Evolutionary conservation across 2,797 vertebrate genomes (phyloP), one percentile per base, ranked within the genome.

Genomic region (Hoplostethus atlanticus): DNA sequence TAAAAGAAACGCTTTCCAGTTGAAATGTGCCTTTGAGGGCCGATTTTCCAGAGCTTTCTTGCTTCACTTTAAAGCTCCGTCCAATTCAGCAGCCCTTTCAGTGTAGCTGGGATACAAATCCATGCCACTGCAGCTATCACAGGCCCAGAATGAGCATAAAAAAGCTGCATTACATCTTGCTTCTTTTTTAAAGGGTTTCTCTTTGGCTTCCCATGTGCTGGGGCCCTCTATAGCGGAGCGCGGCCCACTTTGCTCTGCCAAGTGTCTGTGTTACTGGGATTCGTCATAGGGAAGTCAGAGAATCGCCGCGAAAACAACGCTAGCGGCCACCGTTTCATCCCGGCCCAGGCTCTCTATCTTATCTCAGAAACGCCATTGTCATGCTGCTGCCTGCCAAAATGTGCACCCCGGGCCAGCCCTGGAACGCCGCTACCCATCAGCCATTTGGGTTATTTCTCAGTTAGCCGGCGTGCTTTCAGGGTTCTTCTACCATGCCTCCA

Each of bases 1-100:
- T 94, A 93, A 94, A 94, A 93, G 91, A 90, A 95, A 93, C 70
- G 92, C 92, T 94, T 94, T 95, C 91, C 92, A 94, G 92, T 93
- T 92, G 90, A 95, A 94, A 94, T 94, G 91, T 94, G 94, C 93
- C 94, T 94, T 94, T 94, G 92, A 95, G 93, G 91, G 62, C 87
- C 85, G 91, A 95, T 96, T 96, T 95, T 95, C 93, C 94, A 94
- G 92, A 90, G 94, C 93, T 95, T 95, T 94, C 89, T 92, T 92
- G 91, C 91, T 94, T 93, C 93, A 94, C 94, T 95, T 95, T 95
- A 92, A 95, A 94, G 92, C 92, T 93, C 88, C 90, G 93, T 95
- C 93, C 95, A 94, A 94, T 94, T 94, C 91, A 87, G 87, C 83
- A 57, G 87, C 80, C 92, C 91, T 94, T 95, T 95, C 92, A 95